Evolutionary conservation across 1,140 invertebrate genomes (phyloP), one percentile per base, ranked within the genome.

Genomic region (Nasonia giraulti): DNA sequence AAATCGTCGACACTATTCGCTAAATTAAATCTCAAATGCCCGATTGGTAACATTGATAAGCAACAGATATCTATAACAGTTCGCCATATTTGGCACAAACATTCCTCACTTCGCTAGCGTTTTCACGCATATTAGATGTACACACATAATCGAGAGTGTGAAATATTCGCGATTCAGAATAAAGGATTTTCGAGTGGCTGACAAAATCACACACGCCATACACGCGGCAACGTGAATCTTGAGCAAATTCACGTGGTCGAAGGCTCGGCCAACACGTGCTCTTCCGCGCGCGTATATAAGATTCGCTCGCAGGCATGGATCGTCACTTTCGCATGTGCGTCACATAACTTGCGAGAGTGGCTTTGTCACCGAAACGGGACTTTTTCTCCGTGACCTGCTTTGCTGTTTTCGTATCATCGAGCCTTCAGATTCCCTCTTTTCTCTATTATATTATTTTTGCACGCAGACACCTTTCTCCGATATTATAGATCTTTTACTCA

Each of bases 281-380:
- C 31, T 11, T 37, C 5, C 33, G 27, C 27, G 27, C 33, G 33
- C 68, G 55, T n/a, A 20, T 14, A 14, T 17, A 17, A 71, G 68
- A 71, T 71, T 71, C 27, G 27, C 27, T 27, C 68, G 17, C 17
- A 50, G 47, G 14, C 11, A 62, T 62, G 55, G 17, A 62, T 62
- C 55, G 68, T 71, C 68, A 33, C 68, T 71, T 71, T 71, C 68
- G 23, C 12, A 71, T 33, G 17, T 71, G 31, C 68, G 68, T 71
- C 68, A 71, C 27, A 14, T 33, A 71, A 33, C 68, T 31, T 31
- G 68, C 68, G 68, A 71, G 68, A 10, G 31, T 31, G 14, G 23
- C 68, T 27, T 33, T 27, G 31, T 71, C 68, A 17, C 68, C 14
- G 68, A 71, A 71, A 31, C 68, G 27, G 68, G 68, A 71, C 20